Evolutionary conservation across 92 coral and sea anemone species (phyloP).

Genomic region (Chrysogorgia sp.): DNA sequence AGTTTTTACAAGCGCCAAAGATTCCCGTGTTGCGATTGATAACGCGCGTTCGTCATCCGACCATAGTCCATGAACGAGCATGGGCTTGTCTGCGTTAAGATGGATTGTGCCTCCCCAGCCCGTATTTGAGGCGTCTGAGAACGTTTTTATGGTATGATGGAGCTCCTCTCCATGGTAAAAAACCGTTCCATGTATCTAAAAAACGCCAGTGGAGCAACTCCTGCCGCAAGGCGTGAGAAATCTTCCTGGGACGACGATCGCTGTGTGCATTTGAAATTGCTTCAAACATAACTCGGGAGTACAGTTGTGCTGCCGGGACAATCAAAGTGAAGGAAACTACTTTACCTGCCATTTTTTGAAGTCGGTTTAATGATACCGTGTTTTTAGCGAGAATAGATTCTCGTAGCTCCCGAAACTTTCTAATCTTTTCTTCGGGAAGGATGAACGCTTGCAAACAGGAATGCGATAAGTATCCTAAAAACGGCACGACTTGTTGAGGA

Average conservation of each 20-base stretch:
- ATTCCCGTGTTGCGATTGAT: no score
- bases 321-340: neutral
- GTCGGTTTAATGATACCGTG: slow-evolving; percentile 32
- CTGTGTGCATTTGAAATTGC: neutral
- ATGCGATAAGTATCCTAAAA: neutral
- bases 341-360: slow-evolving; percentile 48
- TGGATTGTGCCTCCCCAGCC: slow-evolving; percentile 58
- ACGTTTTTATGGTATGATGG: no score
- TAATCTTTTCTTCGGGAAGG: no score
- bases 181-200: no score
- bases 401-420: neutral
- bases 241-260: neutral
- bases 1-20: no score
- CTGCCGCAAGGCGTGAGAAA: slow-evolving; percentile 39
- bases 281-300: neutral
- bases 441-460: no score
- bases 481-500: slow-evolving; percentile 1
- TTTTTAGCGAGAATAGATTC: neutral
- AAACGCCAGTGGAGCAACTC: no score
- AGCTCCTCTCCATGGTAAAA: no score
- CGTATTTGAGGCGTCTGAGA: slow-evolving; percentile 57
- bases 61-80: no score
- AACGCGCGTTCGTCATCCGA: no score
- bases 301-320: no score
- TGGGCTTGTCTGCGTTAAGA: neutral